Conservation (phyloP, 2,888 invertebrate species). For the Vandiemenella viatica region DNA sequence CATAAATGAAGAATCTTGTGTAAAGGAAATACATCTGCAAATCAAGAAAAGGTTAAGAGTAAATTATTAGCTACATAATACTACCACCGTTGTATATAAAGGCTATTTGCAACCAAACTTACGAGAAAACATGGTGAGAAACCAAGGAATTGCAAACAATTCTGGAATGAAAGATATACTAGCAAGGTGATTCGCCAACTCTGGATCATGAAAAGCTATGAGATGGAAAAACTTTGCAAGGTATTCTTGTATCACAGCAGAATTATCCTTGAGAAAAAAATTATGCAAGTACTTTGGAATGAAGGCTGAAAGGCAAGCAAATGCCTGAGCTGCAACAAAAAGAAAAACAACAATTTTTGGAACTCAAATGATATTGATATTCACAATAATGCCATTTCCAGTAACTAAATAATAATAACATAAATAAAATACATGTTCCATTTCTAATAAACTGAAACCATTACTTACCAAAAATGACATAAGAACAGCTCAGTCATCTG, state of each 20-base stretch:
- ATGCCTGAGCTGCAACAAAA: constrained; percentile 67
- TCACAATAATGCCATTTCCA: too few species aligned
- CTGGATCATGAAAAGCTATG: constrained; percentile 89
- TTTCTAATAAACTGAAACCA: too few species aligned
- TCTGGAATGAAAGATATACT: constrained; percentile 93
- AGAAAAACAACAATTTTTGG: too few species aligned
- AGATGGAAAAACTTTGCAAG: constrained; percentile 92
- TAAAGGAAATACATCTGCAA: constrained; percentile 88
- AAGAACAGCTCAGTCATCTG: too few species aligned
- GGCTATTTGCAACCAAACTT: constrained; percentile 30
- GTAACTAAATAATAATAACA: background rate
- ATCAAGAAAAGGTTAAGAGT: constrained; percentile 16
- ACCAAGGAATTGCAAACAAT: constrained; percentile 97
- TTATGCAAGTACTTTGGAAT: constrained; percentile 92
- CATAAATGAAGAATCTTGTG: constrained; percentile 96
- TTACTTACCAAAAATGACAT: too few species aligned
- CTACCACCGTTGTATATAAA: background rate
- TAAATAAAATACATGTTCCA: background rate
- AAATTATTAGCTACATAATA: background rate
- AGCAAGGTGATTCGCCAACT: constrained; percentile 76
- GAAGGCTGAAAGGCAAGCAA: constrained; percentile 85
- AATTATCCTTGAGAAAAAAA: constrained; percentile 95
- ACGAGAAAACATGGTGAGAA: constrained; percentile 97
- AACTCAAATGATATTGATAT: too few species aligned
- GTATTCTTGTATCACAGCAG: constrained; percentile 92